phyloP scores from a whole-genome alignment of 2,888 invertebrate genomes.

The Philaethria dido region DNA sequence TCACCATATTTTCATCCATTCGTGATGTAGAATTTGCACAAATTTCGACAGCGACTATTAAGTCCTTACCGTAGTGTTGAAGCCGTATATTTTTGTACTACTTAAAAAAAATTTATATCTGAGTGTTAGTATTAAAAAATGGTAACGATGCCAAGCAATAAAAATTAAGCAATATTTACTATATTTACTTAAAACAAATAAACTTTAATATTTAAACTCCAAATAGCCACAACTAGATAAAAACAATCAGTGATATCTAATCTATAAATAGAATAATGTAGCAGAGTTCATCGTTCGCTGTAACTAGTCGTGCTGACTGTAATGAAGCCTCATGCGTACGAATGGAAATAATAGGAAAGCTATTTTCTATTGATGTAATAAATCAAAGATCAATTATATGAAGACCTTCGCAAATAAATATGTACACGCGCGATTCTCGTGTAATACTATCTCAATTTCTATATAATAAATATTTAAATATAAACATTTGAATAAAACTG shows the following conservation, averaged over 20 bases:
- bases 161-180: too few species aligned
- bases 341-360: constrained; percentile 17
- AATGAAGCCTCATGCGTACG: constrained; percentile 29
- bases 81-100: too few species aligned
- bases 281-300: constrained; percentile 26
- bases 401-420: constrained; percentile 7
- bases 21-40: too few species aligned
- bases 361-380: constrained; percentile 20
- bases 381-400: constrained; percentile 11
- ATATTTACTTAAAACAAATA: too few species aligned
- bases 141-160: too few species aligned
- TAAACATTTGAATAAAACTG: neutral
- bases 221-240: neutral
- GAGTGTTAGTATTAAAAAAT: too few species aligned
- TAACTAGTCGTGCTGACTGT: constrained; percentile 21
- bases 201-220: too few species aligned
- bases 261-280: constrained; percentile 26
- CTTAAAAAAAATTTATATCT: too few species aligned
- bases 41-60: too few species aligned
- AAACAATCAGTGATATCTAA: constrained; percentile 4
- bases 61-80: too few species aligned
- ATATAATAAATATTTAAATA: constrained; percentile 2
- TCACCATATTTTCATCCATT: too few species aligned
- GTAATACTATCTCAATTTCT: neutral
- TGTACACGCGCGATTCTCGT: constrained; percentile 1